These are phyloP conservation scores for Tanypteryx hageni DNA, from an alignment of 2,888 invertebrate species.

Conservation along the genomic window DNA sequence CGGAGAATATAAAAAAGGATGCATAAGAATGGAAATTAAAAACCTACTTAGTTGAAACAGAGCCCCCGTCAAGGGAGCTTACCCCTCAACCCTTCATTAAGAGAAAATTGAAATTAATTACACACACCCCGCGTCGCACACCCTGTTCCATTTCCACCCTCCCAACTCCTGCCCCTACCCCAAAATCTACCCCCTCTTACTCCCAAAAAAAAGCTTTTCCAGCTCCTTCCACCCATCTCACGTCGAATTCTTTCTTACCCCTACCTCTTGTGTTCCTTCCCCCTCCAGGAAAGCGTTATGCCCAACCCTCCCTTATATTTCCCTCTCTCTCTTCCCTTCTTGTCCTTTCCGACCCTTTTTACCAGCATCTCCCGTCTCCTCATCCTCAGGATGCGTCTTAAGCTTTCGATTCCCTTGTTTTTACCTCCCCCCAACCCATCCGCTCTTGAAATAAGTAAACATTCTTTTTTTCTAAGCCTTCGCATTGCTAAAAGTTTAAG, in stretches of 20 bases:
- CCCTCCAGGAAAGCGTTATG: not conserved
- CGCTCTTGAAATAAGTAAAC: too few relatives aligned
- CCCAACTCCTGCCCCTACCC: not conserved
- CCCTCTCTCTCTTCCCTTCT: too few relatives aligned
- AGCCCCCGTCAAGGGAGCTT: slow-evolving; percentile 61
- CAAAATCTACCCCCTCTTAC: not conserved
- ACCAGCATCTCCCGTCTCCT: too few relatives aligned
- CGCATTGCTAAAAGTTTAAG: too few relatives aligned
- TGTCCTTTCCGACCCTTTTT: too few relatives aligned
- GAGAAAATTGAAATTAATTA: slow-evolving; percentile 64
- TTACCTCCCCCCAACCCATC: not conserved
- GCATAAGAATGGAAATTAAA: slow-evolving; percentile 63
- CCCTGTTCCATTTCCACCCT: not conserved
- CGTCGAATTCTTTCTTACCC: not conserved
- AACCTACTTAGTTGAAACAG: slow-evolving; percentile 64
- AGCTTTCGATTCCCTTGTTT: not conserved
- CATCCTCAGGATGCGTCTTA: not conserved
- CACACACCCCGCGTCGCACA: slow-evolving; percentile 52
- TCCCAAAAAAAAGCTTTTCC: not conserved
- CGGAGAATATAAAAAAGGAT: slow-evolving; percentile 7
- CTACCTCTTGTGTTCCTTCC: not conserved
- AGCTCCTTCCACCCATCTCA: not conserved
- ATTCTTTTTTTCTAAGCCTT: too few relatives aligned
- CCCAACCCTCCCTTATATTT: not conserved
- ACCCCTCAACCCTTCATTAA: slow-evolving; percentile 64